Conservation (phyloP, 2,113 vertebrate species). For the Psilopogon haemacephalus region DNA sequence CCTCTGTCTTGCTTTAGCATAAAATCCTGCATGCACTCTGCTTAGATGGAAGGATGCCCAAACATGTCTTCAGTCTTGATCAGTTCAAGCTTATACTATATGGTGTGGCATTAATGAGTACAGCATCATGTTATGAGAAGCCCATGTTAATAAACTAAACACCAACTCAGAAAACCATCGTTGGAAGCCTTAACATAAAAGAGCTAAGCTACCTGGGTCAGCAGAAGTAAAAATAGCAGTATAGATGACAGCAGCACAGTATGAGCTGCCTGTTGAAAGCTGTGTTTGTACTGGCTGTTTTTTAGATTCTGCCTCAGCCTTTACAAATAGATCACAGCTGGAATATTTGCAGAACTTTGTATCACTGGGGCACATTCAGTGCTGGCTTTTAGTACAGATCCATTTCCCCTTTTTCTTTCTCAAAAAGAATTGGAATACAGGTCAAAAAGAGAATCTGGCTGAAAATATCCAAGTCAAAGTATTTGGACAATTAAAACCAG, state of each 20-base stretch:
- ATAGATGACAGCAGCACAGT: background rate
- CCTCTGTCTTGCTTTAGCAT: background rate
- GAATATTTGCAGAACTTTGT: conserved; percentile 4
- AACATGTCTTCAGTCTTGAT: background rate
- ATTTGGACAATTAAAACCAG: conserved; percentile 14
- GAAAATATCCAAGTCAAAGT: background rate
- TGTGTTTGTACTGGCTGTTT: background rate
- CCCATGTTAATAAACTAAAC: background rate
- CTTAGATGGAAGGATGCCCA: background rate
- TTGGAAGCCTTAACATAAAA: background rate
- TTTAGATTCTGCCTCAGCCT: background rate
- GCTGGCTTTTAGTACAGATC: background rate
- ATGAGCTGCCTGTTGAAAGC: background rate
- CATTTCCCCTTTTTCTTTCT: background rate
- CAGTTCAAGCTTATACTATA: background rate
- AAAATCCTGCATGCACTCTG: background rate
- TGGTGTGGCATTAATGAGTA: background rate
- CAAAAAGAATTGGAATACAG: background rate
- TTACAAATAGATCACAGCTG: conserved; percentile 32
- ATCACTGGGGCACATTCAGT: background rate
- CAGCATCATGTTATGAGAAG: background rate
- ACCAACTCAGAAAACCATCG: background rate
- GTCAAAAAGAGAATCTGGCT: conserved; percentile 39
- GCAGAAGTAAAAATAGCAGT: background rate
- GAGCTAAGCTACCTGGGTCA: background rate